Evolutionary conservation across 2,113 vertebrate genomes (phyloP).

Genomic region (Apaloderma vittatum): DNA sequence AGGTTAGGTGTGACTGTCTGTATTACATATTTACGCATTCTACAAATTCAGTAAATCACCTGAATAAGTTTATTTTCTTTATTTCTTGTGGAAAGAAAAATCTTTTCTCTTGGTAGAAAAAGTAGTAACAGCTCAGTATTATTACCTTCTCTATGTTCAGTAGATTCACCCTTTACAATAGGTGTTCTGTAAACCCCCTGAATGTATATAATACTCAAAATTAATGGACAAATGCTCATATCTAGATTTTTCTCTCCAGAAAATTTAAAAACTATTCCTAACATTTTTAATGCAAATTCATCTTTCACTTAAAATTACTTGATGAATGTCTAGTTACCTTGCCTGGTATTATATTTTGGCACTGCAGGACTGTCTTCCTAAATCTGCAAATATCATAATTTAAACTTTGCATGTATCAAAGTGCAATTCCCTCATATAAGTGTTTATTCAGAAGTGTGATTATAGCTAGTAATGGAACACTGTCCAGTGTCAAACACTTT

Average conservation of each 20-base stretch:
- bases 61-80: neutral
- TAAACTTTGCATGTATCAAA: neutral
- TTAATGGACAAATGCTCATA: neutral
- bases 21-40: neutral
- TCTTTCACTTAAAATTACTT: neutral
- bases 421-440: neutral
- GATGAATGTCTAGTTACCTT: neutral
- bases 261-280: neutral
- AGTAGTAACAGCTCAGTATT: neutral
- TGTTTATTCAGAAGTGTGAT: neutral
- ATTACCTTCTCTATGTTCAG: neutral
- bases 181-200: neutral
- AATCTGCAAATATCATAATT: neutral
- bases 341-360: neutral
- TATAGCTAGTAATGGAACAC: neutral
- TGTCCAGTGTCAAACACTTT: neutral
- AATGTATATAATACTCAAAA: neutral
- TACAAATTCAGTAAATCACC: neutral
- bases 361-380: neutral
- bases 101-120: neutral
- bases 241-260: neutral
- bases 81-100: neutral
- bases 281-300: neutral
- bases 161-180: neutral
- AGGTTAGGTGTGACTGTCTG: neutral